These are phyloP conservation scores for Sebastes diploproa DNA, from an alignment of 2,797 vertebrate species.

Conservation along the genomic window DNA sequence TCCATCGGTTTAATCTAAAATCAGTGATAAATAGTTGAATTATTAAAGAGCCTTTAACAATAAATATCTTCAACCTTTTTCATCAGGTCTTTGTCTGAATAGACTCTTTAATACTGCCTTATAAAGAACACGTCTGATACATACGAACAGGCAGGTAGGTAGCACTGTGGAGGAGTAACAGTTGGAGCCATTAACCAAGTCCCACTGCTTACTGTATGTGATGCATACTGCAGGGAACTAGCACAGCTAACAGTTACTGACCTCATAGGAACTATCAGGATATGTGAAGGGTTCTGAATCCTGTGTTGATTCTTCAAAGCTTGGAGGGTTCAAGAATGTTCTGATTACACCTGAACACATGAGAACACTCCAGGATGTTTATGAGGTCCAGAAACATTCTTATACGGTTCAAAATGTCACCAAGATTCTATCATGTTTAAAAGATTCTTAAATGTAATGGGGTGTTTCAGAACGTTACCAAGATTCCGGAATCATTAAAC, in stretches of 20 bases:
- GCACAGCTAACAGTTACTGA: background rate
- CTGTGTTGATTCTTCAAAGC: background rate
- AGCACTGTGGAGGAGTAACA: background rate
- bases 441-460: background rate
- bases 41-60: conserved; percentile 4
- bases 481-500: background rate
- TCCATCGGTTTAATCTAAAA: background rate
- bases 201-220: background rate
- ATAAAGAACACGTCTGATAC: background rate
- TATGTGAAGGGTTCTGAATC: background rate
- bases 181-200: background rate
- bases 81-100: background rate
- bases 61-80: background rate
- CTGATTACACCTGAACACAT: background rate
- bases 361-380: background rate
- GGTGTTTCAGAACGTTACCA: background rate
- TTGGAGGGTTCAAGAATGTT: background rate
- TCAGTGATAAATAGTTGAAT: background rate
- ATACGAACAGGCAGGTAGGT: background rate
- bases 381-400: background rate
- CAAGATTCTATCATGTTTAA: accelerated
- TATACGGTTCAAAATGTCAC: too few relatives aligned
- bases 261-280: background rate
- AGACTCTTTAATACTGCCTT: background rate
- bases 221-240: background rate